These are phyloP conservation scores for Decapterus maruadsi DNA, from an alignment of 2,797 vertebrate species.

Conservation along the genomic window DNA sequence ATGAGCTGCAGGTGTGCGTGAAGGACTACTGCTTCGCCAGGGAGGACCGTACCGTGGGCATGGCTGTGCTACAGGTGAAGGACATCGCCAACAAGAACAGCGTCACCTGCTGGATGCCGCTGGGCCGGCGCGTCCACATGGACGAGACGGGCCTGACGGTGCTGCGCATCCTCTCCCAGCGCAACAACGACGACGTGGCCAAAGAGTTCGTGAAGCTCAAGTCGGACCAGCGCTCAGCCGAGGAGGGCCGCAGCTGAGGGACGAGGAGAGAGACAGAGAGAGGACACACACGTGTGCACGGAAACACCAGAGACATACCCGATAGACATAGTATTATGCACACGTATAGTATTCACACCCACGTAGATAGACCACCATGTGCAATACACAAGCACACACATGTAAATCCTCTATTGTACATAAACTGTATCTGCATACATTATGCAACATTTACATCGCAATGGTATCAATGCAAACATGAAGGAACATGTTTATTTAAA, in stretches of 20 bases:
- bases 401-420: constrained; percentile 69
- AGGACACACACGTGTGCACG: constrained; percentile 79
- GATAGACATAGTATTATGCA: constrained; percentile 83
- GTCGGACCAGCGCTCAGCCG: constrained; percentile 95
- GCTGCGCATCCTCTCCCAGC: constrained; percentile 96
- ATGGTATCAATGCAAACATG: constrained; percentile 75
- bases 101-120: constrained; percentile 86
- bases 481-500: constrained; percentile 48
- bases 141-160: constrained; percentile 98
- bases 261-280: constrained; percentile 15
- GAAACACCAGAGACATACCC: constrained; percentile 84
- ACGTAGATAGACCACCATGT: constrained; percentile 64
- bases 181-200: constrained; percentile 97
- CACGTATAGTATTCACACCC: constrained; percentile 49
- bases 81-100: constrained; percentile 90
- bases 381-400: constrained; percentile 77
- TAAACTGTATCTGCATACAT: constrained; percentile 75
- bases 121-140: constrained; percentile 95
- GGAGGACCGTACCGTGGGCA: constrained; percentile 95
- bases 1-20: constrained; percentile 97
- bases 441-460: constrained; percentile 75
- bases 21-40: constrained; percentile 99
- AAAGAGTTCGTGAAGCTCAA: constrained; percentile 99
- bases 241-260: constrained; percentile 92
- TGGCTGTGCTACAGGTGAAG: constrained; percentile 93